These are phyloP conservation scores for Saccostrea echinata DNA, from an alignment of 1,140 invertebrate species.

Conservation along the genomic window DNA sequence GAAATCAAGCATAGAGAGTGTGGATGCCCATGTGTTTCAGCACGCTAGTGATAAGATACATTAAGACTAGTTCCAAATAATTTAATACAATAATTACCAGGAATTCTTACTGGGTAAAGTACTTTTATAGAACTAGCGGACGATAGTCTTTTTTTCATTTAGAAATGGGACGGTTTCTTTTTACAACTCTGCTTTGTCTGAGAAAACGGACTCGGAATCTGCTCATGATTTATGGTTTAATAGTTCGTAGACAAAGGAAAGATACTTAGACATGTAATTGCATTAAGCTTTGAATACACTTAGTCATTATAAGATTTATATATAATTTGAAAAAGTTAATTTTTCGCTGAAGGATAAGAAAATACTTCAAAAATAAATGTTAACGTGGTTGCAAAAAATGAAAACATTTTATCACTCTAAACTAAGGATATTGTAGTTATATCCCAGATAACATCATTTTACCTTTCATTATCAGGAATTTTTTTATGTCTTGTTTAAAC, in stretches of 20 bases:
- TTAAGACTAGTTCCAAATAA: slow-evolving; percentile 1
- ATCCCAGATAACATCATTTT: too few species aligned
- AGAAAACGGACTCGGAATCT: neutral
- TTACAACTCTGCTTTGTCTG: neutral
- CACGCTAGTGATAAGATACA: neutral
- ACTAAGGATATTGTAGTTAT: too few species aligned
- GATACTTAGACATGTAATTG: too few species aligned
- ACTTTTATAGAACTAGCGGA: neutral
- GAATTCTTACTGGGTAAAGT: neutral
- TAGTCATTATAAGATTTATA: too few species aligned
- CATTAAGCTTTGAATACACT: too few species aligned
- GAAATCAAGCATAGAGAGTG: neutral
- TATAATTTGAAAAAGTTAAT: too few species aligned
- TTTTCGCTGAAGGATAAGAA: too few species aligned
- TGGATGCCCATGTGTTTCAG: neutral
- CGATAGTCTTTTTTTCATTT: neutral
- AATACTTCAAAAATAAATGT: too few species aligned
- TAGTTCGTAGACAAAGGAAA: neutral
- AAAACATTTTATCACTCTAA: too few species aligned
- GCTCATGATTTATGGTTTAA: neutral
- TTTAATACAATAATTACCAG: neutral
- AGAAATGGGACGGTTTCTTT: neutral
- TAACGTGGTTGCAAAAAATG: too few species aligned
- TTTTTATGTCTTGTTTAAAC: too few species aligned
- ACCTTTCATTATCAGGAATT: too few species aligned